Conservation (phyloP, 2,113 vertebrate species). For the Myotis davidii region DNA sequence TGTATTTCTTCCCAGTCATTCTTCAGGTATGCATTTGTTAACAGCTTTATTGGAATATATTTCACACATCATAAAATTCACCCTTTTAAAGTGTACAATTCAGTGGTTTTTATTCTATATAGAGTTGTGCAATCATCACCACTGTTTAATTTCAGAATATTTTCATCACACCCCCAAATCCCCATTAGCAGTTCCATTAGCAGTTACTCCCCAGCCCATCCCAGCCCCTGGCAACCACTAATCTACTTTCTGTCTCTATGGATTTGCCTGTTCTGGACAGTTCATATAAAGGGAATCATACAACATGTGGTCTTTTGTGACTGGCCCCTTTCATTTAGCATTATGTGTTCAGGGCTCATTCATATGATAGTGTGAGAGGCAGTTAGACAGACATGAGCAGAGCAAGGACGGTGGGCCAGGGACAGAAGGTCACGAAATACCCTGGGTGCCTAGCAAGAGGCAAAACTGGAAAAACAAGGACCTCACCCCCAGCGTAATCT, state of each 20-base stretch:
- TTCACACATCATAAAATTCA: neutral
- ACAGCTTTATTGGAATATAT: slow-evolving; percentile 26
- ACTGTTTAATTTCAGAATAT: slow-evolving; percentile 3
- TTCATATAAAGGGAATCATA: neutral
- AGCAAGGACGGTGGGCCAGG: neutral
- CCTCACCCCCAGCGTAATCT: neutral
- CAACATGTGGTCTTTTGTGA: neutral
- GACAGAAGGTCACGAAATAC: neutral
- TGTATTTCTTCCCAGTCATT: neutral
- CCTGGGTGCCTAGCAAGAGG: neutral
- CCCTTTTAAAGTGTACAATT: neutral
- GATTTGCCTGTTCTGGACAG: neutral
- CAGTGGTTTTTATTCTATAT: neutral
- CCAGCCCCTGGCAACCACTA: neutral
- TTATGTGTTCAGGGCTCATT: neutral
- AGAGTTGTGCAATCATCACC: neutral
- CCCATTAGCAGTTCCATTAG: neutral
- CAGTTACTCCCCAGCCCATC: neutral
- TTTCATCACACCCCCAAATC: neutral
- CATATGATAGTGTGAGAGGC: neutral
- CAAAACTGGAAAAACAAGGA: neutral
- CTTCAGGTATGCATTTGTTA: neutral
- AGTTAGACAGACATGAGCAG: neutral
- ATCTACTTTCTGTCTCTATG: neutral
- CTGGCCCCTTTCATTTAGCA: neutral